Evolutionary conservation across 1,140 invertebrate species (phyloP), one percentile per base, ranked within the genome.

Genomic region (Sitophilus oryzae): DNA sequence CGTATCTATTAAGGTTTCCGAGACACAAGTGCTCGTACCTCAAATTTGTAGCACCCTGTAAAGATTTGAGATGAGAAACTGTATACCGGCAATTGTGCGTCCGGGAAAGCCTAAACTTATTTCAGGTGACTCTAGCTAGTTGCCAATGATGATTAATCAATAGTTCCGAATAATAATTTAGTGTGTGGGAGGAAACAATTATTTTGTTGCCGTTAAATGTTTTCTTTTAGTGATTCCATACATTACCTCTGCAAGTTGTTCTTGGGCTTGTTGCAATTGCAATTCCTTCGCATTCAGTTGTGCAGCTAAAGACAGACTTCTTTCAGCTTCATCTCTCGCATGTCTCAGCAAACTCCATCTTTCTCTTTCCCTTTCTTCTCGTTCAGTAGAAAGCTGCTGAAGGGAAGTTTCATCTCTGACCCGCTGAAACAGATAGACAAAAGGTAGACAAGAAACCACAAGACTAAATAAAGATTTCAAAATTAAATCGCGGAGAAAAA

Each of bases 251-350:
- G 83, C 82, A 30, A 93, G 74, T 69, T 92, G 88, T 62, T 88
- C 84, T 66, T 91, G 83, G 16, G 89, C 81, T 62, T 92, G 84
- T 58, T 88, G 82, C 25, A 94, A 79, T 66, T 91, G 88, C 50
- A 88, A 78, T 66, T 95, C 91, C 61, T 89, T 82, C 22, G 86
- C 81, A 59, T 89, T 90, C 3, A 94, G 79, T 65, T 91, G 89
- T 18, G 91, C 85, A 10, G 89, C 89, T 8, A 94, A 77, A 47
- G 86, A 83, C 45, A 94, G 77, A 14, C 88, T 89, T 53, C 91
- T 75, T 73, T 96, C 91, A 0, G 91, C 87, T 60, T 94, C 90
- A 67, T 94, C 91, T 25, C 89, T 76, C 0, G 91, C 91, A 65
- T 91, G 89, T 62, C 88, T 83, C 56, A 94, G 70, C 43, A 95